phyloP scores from a whole-genome alignment of 92 coral and sea anemone genomes.

The Parazoanthus atlanticus region DNA sequence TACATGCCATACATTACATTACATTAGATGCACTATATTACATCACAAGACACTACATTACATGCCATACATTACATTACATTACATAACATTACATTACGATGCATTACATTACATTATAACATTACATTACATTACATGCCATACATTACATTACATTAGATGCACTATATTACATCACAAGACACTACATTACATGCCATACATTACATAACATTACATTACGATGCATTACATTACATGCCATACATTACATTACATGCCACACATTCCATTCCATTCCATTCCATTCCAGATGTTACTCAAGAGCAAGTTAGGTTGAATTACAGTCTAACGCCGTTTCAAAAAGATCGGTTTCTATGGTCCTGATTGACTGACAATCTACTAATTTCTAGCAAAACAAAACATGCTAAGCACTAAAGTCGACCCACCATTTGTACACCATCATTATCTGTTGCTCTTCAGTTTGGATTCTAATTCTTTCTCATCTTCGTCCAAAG shows the following conservation, averaged over 20 bases:
- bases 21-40: background rate
- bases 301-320: too few relatives aligned
- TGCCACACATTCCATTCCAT: too few relatives aligned
- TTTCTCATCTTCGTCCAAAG: background rate
- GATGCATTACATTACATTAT: background rate
- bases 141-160: background rate
- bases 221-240: too few relatives aligned
- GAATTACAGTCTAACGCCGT: background rate
- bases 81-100: background rate
- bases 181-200: background rate
- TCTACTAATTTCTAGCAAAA: background rate
- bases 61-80: background rate
- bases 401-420: too few relatives aligned
- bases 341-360: background rate
- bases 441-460: conserved; percentile 1
- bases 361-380: background rate
- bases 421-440: background rate
- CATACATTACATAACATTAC: background rate
- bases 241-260: background rate
- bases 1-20: background rate
- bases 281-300: too few relatives aligned
- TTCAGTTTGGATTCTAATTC: background rate
- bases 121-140: background rate
- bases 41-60: background rate
- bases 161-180: background rate